Base-by-base conservation (phyloP, 2,113 vertebrate species). In the Sprattus sprattus region DNA sequence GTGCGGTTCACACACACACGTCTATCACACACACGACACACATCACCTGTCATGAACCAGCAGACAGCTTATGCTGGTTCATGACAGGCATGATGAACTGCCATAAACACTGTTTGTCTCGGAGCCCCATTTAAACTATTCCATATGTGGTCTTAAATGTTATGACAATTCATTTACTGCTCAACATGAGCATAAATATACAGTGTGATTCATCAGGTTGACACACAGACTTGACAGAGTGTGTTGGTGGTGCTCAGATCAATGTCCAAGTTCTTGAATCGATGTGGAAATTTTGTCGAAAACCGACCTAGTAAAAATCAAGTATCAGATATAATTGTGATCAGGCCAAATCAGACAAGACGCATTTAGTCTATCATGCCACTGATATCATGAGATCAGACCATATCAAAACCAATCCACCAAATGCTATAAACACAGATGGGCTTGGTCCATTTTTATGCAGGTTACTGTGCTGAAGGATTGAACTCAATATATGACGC, bases 1-100 rank as follows among this genome's bases (percentile, higher is more conserved):
- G 64, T 28, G 64, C 10, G 25, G 64, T 67, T 15, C 28, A 39
- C 28, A 39, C 28, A 39, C 28, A 78, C 71, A 78, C 13, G 67
- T 78, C 32, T 50, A 52, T 49, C 45, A 25, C 25, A 39, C 46
- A 47, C 32, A 44, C 84, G 18, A 78, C 84, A 80, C 71, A 78
- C 84, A 80, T 85, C 84, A 81, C 25, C n/a, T 84, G 71, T 78
- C 71, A 78, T n/a, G n/a, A n/a, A 78, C 10, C 71, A 39, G 71
- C 71, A 16, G 71, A 78, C 71, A 78, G 71, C 71, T 78, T 78
- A 32, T 4, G 71, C 71, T 78, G 28, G 25, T 39, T 78, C 28
- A 15, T 78, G 71, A 78, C 71, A 78, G 71, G 9, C 28, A 78
- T 78, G 71, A 78, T 78, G 28, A 78, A 78, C 71, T 78, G 71